Evolutionary conservation across 2,888 invertebrate species (phyloP).

Genomic region (Branchipolynoe longqiensis): DNA sequence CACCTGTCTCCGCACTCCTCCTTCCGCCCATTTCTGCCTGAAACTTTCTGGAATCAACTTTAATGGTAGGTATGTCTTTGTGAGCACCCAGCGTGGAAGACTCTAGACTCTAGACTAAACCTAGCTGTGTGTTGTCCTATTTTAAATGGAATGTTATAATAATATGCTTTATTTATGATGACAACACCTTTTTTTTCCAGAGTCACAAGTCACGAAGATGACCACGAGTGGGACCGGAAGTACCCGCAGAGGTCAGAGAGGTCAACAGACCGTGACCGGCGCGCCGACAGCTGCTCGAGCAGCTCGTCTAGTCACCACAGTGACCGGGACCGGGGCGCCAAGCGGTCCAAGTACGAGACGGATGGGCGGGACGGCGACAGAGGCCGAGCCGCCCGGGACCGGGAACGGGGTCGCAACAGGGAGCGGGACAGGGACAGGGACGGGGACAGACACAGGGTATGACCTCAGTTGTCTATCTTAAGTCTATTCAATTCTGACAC

Average conservation of each 20-base stretch:
- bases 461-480: no score
- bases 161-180: no score
- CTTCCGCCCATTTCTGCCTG: no score
- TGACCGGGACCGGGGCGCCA: slow-evolving; percentile 23
- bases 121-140: no score
- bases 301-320: slow-evolving; percentile 74
- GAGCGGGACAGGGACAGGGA: slow-evolving; percentile 34
- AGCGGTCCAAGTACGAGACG: not conserved
- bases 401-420: slow-evolving; percentile 38
- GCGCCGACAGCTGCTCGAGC: slow-evolving; percentile 62
- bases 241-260: slow-evolving; percentile 53
- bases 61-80: no score
- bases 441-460: slow-evolving; percentile 38
- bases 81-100: no score
- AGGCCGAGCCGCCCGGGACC: slow-evolving; percentile 8
- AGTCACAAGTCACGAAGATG: slow-evolving; percentile 61
- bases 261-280: slow-evolving; percentile 61
- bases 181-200: slow-evolving; percentile 22
- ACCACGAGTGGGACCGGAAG: slow-evolving; percentile 62
- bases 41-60: no score
- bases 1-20: no score
- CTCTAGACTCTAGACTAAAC: no score
- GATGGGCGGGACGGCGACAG: not conserved
- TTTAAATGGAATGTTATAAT: no score
- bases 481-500: no score